Conservation (phyloP, 2,888 invertebrate genomes). For the Cerastoderma edule region DNA sequence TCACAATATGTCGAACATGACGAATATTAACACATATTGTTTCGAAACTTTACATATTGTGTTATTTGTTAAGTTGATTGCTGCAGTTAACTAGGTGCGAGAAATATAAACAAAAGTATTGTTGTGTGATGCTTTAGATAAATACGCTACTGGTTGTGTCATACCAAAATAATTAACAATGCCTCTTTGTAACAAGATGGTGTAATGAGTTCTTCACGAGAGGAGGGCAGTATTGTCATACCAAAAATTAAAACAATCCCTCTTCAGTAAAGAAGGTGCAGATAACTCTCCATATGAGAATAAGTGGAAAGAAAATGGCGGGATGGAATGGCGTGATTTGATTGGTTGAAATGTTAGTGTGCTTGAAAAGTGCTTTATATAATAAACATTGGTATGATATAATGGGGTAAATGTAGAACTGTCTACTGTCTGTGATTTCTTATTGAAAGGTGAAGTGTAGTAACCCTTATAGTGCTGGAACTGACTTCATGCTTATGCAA, state of each 20-base stretch:
- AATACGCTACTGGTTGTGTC: background rate
- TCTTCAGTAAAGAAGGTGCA: slow-evolving; percentile 8
- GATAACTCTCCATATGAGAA: too few relatives aligned
- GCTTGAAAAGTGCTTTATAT: slow-evolving; percentile 25
- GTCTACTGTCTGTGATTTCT: background rate
- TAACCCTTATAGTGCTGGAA: background rate
- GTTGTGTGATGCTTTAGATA: background rate
- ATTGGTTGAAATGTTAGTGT: slow-evolving; percentile 13
- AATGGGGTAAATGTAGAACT: slow-evolving; percentile 6
- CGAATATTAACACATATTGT: too few relatives aligned
- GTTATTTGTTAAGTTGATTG: too few relatives aligned
- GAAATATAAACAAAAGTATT: background rate
- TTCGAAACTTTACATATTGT: too few relatives aligned
- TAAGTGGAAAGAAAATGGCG: background rate
- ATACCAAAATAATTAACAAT: background rate
- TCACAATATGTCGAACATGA: too few relatives aligned
- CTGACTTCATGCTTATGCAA: background rate
- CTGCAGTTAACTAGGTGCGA: too few relatives aligned
- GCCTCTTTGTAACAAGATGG: background rate
- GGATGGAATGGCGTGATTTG: slow-evolving; percentile 3
- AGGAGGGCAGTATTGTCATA: too few relatives aligned
- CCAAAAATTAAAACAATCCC: too few relatives aligned
- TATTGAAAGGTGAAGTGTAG: background rate
- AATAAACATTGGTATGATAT: background rate
- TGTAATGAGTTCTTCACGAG: too few relatives aligned